Percentiles rank a stretch among this genome's conserved stretches.
phyloP scores from a whole-genome alignment of 2,888 invertebrate species.

The Rhyacophila evoluta region DNA sequence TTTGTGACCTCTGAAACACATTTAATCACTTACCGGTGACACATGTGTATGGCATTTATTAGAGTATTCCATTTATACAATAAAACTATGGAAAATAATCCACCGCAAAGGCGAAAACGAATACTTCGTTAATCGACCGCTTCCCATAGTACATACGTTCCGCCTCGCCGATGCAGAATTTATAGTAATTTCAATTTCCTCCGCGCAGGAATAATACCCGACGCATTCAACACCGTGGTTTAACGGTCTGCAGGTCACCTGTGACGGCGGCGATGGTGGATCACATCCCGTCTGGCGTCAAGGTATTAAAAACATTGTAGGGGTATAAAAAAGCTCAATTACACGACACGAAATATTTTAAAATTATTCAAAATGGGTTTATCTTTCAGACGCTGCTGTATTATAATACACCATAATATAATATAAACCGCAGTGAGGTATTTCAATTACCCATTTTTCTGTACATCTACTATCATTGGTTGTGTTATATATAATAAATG shows the following conservation, averaged over 20 bases:
- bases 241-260: slow-evolving; percentile 9
- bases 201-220: neutral
- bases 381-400: too few species aligned
- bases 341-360: neutral
- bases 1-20: too few species aligned
- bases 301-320: neutral
- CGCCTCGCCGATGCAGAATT: neutral
- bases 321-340: neutral
- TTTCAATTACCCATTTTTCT: too few species aligned
- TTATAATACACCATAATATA: too few species aligned
- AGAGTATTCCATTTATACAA: too few species aligned
- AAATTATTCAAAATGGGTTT: neutral
- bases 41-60: too few species aligned
- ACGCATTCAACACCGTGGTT: slow-evolving; percentile 1
- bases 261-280: slow-evolving; percentile 3
- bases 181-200: slow-evolving; percentile 8
- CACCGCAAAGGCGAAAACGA: slow-evolving; percentile 9
- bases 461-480: too few species aligned
- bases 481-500: too few species aligned
- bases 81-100: too few species aligned
- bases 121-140: neutral
- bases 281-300: slow-evolving; percentile 12
- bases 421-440: too few species aligned
- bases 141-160: neutral
- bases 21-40: too few species aligned